Conservation (phyloP, 1,140 invertebrate genomes). For the Hesperophylax magnus region DNA sequence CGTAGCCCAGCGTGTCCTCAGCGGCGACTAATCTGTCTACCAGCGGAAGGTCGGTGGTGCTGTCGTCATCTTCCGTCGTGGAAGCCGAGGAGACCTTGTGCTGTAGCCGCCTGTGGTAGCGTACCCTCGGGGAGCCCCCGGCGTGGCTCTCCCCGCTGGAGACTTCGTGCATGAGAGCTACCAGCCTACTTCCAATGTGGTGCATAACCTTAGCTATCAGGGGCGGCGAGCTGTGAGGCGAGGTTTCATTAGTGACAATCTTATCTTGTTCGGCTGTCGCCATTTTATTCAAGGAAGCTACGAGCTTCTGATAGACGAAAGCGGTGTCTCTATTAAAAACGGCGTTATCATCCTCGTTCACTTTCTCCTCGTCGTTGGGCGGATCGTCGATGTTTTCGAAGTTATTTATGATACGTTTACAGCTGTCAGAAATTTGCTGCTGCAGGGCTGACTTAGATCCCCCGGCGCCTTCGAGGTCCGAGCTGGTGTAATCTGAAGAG, state of each 20-base stretch:
- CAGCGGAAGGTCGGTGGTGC: conserved; percentile 72
- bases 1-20: conserved; percentile 58
- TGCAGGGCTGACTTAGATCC: conserved; percentile 82
- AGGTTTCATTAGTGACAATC: conserved; percentile 63
- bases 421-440: conserved; percentile 89
- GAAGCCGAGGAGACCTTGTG: conserved; percentile 77
- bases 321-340: conserved; percentile 81
- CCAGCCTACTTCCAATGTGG: conserved; percentile 90
- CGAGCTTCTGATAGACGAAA: conserved; percentile 87
- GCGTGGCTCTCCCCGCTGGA: conserved; percentile 77
- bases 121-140: conserved; percentile 68
- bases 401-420: conserved; percentile 89
- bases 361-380: conserved; percentile 69
- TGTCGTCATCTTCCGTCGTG: conserved; percentile 85
- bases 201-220: conserved; percentile 94
- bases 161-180: conserved; percentile 93
- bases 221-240: conserved; percentile 84
- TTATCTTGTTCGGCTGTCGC: conserved; percentile 67
- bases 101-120: conserved; percentile 69
- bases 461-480: conserved; percentile 83
- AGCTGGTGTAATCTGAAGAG: conserved; percentile 91
- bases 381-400: conserved; percentile 74
- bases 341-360: conserved; percentile 73
- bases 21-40: conserved; percentile 55
- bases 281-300: conserved; percentile 85